phyloP scores from a whole-genome alignment of 2,113 vertebrate genomes.

The Brachypteracias leptosomus region DNA sequence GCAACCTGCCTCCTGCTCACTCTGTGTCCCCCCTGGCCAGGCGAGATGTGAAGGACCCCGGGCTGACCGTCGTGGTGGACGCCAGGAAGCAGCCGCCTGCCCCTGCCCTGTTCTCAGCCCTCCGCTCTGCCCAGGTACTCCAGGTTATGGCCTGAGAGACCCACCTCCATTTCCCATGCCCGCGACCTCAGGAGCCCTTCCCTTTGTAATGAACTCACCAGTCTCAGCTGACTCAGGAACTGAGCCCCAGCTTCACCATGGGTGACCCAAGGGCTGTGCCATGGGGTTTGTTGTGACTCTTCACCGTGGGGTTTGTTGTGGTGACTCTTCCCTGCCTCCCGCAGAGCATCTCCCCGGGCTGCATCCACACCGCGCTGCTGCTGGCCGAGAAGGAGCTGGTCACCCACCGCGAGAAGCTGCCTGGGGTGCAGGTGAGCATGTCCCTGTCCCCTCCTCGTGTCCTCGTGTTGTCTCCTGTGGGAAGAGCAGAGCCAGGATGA shows the following conservation, averaged over 20 bases:
- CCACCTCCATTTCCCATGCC: rapidly evolving
- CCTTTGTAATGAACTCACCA: background rate
- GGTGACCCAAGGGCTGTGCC: rapidly evolving
- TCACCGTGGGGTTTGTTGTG: background rate
- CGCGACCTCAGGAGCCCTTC: background rate
- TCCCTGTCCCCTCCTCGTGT: background rate
- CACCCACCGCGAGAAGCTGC: constrained; percentile 76
- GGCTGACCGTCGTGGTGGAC: constrained; percentile 82
- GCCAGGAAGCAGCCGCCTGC: constrained; percentile 76
- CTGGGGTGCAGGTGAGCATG: constrained; percentile 82
- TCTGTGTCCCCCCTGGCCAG: constrained; percentile 55
- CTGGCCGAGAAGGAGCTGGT: constrained; percentile 84
- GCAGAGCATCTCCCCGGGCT: constrained; percentile 70
- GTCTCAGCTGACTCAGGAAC: background rate
- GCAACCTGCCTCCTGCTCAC: background rate
- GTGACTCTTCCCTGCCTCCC: background rate
- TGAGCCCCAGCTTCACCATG: rapidly evolving
- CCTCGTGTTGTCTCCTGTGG: rapidly evolving
- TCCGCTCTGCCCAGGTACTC: constrained; percentile 81
- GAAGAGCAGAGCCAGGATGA: background rate
- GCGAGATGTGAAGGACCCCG: constrained; percentile 74
- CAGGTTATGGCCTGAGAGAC: rapidly evolving
- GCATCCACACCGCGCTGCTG: constrained; percentile 77
- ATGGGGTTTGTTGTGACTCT: background rate
- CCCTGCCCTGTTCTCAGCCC: constrained; percentile 74